These are phyloP conservation scores for Tragopan temminckii DNA, from an alignment of 2,797 vertebrate species.

Conservation along the genomic window DNA sequence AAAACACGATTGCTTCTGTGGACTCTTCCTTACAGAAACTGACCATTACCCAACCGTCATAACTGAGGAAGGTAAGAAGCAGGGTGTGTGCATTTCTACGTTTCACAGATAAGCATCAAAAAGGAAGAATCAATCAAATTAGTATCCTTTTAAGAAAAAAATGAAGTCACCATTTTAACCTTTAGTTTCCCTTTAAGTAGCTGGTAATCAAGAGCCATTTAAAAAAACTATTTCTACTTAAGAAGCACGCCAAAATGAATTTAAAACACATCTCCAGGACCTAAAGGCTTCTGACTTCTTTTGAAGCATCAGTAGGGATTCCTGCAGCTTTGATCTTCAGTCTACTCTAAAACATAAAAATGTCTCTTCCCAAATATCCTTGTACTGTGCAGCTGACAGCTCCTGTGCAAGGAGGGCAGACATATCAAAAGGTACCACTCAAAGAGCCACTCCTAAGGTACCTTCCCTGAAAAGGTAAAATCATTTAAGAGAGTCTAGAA, in stretches of 20 bases:
- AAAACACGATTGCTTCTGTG: background rate
- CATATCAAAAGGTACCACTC: background rate
- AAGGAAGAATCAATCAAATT: background rate
- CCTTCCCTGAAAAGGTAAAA: background rate
- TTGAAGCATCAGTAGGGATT: background rate
- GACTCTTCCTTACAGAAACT: background rate
- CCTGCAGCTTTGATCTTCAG: conserved; percentile 5
- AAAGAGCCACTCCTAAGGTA: background rate
- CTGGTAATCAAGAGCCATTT: background rate
- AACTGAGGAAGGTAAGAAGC: background rate
- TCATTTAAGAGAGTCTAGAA: background rate
- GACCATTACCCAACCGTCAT: background rate
- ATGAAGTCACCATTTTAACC: background rate
- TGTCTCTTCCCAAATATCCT: background rate
- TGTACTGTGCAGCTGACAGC: background rate
- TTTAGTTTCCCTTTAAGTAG: background rate
- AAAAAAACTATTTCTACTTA: background rate
- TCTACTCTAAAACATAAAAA: background rate
- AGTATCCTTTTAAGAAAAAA: background rate
- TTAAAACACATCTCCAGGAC: background rate
- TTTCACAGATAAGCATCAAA: background rate
- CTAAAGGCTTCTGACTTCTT: background rate
- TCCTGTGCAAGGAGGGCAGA: background rate
- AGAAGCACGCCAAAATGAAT: background rate
- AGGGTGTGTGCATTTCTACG: background rate